phyloP scores from a whole-genome alignment of 2,888 invertebrate species.

The Lepidonotus clava region DNA sequence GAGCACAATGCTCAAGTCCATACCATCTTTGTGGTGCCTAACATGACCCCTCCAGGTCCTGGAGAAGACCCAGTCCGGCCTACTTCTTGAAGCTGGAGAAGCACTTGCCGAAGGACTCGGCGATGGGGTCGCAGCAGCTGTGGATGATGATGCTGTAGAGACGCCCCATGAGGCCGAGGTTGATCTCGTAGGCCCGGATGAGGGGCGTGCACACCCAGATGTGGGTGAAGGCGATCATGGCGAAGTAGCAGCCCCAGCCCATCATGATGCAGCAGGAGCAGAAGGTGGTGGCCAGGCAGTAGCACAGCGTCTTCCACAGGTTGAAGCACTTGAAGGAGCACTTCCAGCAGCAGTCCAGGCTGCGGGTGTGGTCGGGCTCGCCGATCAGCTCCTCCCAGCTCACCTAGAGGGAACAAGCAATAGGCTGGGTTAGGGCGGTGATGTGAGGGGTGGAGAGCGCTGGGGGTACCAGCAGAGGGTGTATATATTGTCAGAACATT shows the following conservation, averaged over 20 bases:
- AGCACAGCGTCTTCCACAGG: slow-evolving; percentile 85
- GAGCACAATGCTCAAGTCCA: too few species aligned
- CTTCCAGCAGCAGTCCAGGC: slow-evolving; percentile 86
- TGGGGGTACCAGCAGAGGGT: too few species aligned
- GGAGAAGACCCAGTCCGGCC: too few species aligned
- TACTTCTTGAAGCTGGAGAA: slow-evolving; percentile 65
- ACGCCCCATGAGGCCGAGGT: slow-evolving; percentile 71
- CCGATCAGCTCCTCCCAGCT: slow-evolving; percentile 70
- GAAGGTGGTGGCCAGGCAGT: slow-evolving; percentile 85
- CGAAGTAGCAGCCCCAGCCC: slow-evolving; percentile 80
- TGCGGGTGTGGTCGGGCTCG: slow-evolving; percentile 68
- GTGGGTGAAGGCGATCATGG: slow-evolving; percentile 83
- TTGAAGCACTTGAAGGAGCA: slow-evolving; percentile 85
- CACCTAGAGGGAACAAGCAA: slow-evolving; percentile 82
- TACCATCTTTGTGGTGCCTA: too few species aligned
- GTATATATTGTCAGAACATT: too few species aligned
- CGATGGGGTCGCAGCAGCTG: slow-evolving; percentile 66
- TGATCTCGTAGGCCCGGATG: slow-evolving; percentile 80
- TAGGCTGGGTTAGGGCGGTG: too few species aligned
- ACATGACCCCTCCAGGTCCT: too few species aligned
- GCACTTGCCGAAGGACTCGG: slow-evolving; percentile 63
- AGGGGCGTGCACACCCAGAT: slow-evolving; percentile 68
- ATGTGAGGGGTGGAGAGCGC: too few species aligned
- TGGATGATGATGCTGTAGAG: slow-evolving; percentile 55
- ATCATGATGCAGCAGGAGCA: slow-evolving; percentile 86